These are phyloP conservation scores for Macrotus californicus DNA, from an alignment of 2,113 vertebrate species.

Conservation along the genomic window DNA sequence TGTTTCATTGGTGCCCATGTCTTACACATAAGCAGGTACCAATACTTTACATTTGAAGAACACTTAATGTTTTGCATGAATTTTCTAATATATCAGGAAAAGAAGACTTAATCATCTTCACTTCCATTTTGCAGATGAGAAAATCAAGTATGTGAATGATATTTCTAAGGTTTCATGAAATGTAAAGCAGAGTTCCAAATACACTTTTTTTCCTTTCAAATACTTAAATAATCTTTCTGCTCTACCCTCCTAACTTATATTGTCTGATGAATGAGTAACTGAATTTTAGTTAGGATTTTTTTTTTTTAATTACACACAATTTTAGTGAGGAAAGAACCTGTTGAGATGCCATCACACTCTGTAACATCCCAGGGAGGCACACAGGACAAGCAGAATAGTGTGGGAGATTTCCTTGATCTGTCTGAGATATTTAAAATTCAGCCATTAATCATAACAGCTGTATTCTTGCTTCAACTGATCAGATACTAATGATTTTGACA, in stretches of 20 bases:
- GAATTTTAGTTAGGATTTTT: neutral
- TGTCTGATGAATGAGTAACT: slow-evolving; percentile 18
- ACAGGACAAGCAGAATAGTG: slow-evolving; percentile 21
- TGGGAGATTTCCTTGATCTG: slow-evolving; percentile 49
- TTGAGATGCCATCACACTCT: slow-evolving; percentile 21
- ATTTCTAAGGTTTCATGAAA: neutral
- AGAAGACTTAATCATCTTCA: neutral
- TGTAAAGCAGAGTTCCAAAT: neutral
- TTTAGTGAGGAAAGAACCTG: slow-evolving; percentile 55
- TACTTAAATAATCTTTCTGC: neutral
- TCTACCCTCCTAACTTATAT: neutral
- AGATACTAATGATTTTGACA: slow-evolving; percentile 66
- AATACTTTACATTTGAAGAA: neutral
- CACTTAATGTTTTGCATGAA: neutral
- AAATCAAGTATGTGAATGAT: neutral
- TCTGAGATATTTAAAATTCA: slow-evolving; percentile 76
- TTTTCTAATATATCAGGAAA: neutral
- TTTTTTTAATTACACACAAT: slow-evolving; percentile 36
- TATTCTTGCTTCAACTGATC: slow-evolving; percentile 71
- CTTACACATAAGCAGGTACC: neutral
- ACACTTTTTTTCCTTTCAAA: neutral
- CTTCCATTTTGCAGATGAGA: neutral
- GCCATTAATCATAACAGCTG: slow-evolving; percentile 71
- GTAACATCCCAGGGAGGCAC: slow-evolving; percentile 48
- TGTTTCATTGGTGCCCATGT: neutral